Evolutionary conservation across 37 sponge, comb jelly and placozoan genomes (phyloP).

Genomic region (Cliona cf. orientalis): DNA sequence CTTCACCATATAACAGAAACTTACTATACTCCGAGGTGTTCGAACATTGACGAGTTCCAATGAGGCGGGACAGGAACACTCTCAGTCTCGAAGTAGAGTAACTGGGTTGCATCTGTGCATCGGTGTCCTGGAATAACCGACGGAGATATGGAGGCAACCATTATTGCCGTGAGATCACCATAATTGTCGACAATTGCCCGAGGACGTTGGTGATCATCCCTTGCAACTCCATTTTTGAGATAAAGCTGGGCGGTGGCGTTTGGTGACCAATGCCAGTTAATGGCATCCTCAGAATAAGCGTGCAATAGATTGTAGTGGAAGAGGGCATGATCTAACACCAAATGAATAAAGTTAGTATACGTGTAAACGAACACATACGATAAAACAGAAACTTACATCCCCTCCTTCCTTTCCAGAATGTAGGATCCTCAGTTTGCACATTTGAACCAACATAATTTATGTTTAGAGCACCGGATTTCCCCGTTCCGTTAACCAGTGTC

Average conservation of each 20-base stretch:
- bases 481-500: slow-evolving; percentile 1
- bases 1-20: slow-evolving; percentile 1
- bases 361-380: background rate
- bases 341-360: background rate
- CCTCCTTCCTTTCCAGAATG: background rate
- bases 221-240: slow-evolving; percentile 1
- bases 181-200: slow-evolving; percentile 1
- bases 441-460: slow-evolving; percentile 1
- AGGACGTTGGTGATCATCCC: slow-evolving; percentile 4
- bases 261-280: slow-evolving; percentile 1
- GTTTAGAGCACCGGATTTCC: background rate
- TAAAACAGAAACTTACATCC: slow-evolving; percentile 3
- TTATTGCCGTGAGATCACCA: background rate
- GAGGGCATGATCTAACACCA: slow-evolving; percentile 1
- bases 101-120: slow-evolving; percentile 4
- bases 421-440: slow-evolving; percentile 4
- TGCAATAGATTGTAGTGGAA: slow-evolving; percentile 1
- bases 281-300: slow-evolving; percentile 1
- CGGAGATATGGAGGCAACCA: slow-evolving; percentile 1
- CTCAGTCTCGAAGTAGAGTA: background rate
- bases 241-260: slow-evolving; percentile 1
- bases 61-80: slow-evolving; percentile 4
- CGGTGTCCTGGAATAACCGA: slow-evolving; percentile 1
- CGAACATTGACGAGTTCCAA: slow-evolving; percentile 1
- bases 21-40: slow-evolving; percentile 4